Conservation (phyloP, 2,888 invertebrate genomes). For the Bellardia pandia region DNA sequence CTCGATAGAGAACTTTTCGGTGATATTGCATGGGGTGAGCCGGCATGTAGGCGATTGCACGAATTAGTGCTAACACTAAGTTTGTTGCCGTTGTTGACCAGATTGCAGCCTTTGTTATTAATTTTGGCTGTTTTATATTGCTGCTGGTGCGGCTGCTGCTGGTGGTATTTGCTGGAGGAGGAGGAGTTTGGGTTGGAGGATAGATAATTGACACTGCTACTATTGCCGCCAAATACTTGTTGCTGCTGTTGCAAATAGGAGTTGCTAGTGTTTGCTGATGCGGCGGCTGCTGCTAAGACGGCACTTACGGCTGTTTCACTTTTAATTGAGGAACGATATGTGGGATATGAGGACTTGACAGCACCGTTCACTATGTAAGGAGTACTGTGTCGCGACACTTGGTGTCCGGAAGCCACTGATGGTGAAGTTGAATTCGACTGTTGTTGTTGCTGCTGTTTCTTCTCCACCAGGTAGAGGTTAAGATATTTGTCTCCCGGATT, state of each 20-base stretch:
- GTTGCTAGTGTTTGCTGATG: slow-evolving; percentile 67
- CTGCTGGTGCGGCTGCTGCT: slow-evolving; percentile 74
- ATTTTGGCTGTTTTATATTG: slow-evolving; percentile 80
- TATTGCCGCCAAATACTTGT: slow-evolving; percentile 54
- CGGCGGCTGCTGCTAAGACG: slow-evolving; percentile 68
- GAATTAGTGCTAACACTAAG: slow-evolving; percentile 80
- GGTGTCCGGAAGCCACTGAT: slow-evolving; percentile 74
- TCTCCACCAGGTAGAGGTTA: slow-evolving; percentile 83
- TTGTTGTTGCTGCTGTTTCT: slow-evolving; percentile 77
- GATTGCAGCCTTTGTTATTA: slow-evolving; percentile 83
- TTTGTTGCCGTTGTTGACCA: slow-evolving; percentile 80
- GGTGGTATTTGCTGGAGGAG: slow-evolving; percentile 40
- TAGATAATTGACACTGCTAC: slow-evolving; percentile 72
- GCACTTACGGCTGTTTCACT: slow-evolving; percentile 80
- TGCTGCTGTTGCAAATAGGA: slow-evolving; percentile 62
- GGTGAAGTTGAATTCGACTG: slow-evolving; percentile 75
- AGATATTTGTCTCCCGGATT: slow-evolving; percentile 84
- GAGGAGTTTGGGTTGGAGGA: slow-evolving; percentile 29
- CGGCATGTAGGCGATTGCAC: slow-evolving; percentile 79
- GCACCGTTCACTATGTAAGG: slow-evolving; percentile 82
- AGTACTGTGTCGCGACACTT: slow-evolving; percentile 74
- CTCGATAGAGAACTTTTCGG: slow-evolving; percentile 83
- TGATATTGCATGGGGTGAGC: slow-evolving; percentile 77
- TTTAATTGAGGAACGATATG: slow-evolving; percentile 82
- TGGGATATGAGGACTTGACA: slow-evolving; percentile 82